A percentile compares a stretch with the other conserved stretches of the same genome.
Evolutionary conservation across 2,113 vertebrate species (phyloP).

Genomic region (Bubo bubo): DNA sequence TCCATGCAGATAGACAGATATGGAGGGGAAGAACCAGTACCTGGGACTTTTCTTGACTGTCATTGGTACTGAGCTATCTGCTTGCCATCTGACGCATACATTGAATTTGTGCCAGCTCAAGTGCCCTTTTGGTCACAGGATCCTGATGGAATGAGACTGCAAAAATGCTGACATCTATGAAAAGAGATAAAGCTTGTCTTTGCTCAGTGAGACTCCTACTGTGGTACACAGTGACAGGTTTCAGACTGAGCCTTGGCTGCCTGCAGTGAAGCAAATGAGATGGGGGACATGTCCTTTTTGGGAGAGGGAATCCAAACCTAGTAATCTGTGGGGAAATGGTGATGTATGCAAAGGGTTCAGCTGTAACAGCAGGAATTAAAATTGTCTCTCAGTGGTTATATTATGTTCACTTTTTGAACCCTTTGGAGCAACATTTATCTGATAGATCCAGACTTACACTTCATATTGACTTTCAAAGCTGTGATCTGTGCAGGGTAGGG

Average conservation of each 20-base stretch:
- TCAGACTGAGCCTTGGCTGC: not conserved
- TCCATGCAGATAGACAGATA: not conserved
- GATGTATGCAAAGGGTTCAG: rapidly evolving
- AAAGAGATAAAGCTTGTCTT: not conserved
- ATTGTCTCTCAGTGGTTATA: not conserved
- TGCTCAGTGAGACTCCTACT: not conserved
- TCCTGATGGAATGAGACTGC: not conserved
- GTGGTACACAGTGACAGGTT: not conserved
- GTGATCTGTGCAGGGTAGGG: not conserved
- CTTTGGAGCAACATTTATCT: not conserved
- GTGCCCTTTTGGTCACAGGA: slow-evolving; percentile 4
- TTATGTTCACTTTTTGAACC: not conserved
- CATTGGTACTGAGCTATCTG: not conserved
- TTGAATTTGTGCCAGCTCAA: not conserved
- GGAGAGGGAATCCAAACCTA: not conserved
- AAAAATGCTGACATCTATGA: slow-evolving; percentile 11
- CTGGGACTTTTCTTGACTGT: not conserved
- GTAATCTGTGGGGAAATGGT: not conserved
- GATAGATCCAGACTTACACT: not conserved
- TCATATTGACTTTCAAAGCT: not conserved
- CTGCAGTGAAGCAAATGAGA: not conserved
- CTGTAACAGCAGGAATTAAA: not conserved
- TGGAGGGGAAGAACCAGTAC: not conserved
- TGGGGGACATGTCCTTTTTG: not conserved
- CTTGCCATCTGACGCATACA: not conserved